Percentiles rank a stretch among this genome's conserved stretches.
phyloP scores from a whole-genome alignment of 2,113 vertebrate genomes.

The Cygnus buccinator region DNA sequence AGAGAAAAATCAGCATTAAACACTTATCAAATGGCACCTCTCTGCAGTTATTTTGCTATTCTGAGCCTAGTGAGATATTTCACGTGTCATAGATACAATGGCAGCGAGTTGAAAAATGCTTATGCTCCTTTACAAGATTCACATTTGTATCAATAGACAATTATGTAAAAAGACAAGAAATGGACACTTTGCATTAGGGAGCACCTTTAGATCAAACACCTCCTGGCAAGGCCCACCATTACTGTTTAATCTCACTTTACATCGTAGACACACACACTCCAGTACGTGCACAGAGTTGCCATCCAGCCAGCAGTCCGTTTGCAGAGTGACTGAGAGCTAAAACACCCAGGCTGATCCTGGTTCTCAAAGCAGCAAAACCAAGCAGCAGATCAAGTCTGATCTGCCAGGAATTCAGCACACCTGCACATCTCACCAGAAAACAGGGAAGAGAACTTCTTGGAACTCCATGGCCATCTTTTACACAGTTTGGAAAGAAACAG shows the following conservation, averaged over 20 bases:
- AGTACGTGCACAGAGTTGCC: fast-evolving
- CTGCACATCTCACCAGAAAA: neutral
- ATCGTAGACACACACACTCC: fast-evolving
- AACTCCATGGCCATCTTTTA: neutral
- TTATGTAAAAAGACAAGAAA: neutral
- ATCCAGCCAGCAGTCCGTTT: neutral
- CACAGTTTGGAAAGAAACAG: neutral
- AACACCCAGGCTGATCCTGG: fast-evolving
- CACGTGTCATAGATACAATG: neutral
- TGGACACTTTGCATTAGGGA: fast-evolving
- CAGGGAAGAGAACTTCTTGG: neutral
- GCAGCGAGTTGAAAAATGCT: neutral
- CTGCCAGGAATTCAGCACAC: neutral
- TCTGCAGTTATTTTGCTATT: neutral
- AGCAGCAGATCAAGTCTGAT: neutral
- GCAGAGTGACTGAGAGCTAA: neutral
- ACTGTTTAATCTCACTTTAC: neutral
- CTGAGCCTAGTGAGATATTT: neutral
- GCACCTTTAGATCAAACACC: neutral
- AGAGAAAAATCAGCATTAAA: neutral
- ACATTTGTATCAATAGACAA: neutral
- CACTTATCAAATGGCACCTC: neutral
- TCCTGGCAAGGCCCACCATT: neutral
- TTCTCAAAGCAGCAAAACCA: neutral
- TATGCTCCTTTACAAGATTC: neutral